These are phyloP conservation scores for Troglohyphantes excavatus DNA, from an alignment of 2,888 invertebrate genomes.

Conservation along the genomic window DNA sequence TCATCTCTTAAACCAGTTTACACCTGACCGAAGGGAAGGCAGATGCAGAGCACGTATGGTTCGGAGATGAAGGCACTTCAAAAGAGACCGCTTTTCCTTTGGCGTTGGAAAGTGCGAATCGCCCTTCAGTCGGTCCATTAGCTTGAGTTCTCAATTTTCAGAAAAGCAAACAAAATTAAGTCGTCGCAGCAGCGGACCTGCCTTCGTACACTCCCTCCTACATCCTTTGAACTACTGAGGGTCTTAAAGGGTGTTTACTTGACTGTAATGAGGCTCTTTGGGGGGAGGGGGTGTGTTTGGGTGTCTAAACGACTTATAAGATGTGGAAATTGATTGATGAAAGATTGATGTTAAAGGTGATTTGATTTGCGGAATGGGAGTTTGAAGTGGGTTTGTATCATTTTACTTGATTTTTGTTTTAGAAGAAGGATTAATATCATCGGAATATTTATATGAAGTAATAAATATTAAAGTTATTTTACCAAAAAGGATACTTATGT, in stretches of 20 bases:
- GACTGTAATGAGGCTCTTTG: conserved; percentile 39
- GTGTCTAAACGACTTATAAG: conserved; percentile 22
- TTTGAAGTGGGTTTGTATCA: neutral
- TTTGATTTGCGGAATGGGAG: neutral
- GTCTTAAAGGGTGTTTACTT: conserved; percentile 50
- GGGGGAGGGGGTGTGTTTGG: conserved; percentile 13
- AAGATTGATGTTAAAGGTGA: neutral
- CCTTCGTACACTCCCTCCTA: neutral
- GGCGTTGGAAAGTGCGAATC: conserved; percentile 40
- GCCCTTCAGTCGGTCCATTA: conserved; percentile 57
- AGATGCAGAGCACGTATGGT: conserved; percentile 46
- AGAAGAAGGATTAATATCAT: no score
- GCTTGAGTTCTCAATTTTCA: conserved; percentile 59
- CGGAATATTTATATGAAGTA: no score
- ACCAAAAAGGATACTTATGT: no score
- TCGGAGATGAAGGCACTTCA: conserved; percentile 53
- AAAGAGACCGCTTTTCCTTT: conserved; percentile 38
- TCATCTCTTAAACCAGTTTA: conserved; percentile 1
- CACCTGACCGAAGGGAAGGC: neutral
- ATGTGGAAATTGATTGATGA: conserved; percentile 11
- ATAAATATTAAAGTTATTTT: no score
- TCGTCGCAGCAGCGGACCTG: neutral
- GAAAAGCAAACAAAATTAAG: conserved; percentile 57
- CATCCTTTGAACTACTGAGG: conserved; percentile 5
- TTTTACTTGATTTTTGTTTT: no score